Evolutionary conservation across 2,113 vertebrate genomes (phyloP).

Genomic region (Willisornis vidua): DNA sequence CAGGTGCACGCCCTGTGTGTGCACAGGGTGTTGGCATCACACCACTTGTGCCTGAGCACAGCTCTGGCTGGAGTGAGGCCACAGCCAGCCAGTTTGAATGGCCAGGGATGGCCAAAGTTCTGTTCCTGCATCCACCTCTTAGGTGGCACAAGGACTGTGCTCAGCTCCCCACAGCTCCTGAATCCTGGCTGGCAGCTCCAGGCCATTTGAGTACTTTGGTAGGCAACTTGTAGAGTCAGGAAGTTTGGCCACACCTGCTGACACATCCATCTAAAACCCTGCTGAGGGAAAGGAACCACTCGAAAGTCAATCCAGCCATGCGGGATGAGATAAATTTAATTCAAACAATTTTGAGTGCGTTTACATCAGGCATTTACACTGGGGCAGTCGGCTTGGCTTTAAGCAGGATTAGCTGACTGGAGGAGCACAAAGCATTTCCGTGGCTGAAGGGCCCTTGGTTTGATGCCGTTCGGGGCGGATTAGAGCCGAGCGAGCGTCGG

Average conservation of each 20-base stretch:
- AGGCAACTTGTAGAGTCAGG: neutral
- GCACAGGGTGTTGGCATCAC: neutral
- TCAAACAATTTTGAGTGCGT: slow-evolving; percentile 20
- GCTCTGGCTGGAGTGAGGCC: neutral
- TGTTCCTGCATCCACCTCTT: fast-evolving
- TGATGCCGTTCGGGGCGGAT: slow-evolving; percentile 14
- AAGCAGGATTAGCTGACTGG: slow-evolving; percentile 43
- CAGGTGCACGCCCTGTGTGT: neutral
- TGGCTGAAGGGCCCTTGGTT: slow-evolving; percentile 31
- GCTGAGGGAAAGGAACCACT: neutral
- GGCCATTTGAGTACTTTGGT: neutral
- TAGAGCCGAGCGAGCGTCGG: neutral
- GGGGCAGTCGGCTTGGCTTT: neutral
- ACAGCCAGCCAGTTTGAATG: neutral
- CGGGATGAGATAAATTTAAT: slow-evolving; percentile 18
- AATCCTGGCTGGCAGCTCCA: neutral
- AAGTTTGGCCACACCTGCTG: neutral
- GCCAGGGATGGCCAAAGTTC: neutral
- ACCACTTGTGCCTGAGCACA: neutral
- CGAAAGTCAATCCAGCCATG: slow-evolving; percentile 34
- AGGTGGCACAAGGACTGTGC: neutral
- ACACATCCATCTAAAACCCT: neutral
- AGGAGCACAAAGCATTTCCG: neutral
- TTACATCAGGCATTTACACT: neutral
- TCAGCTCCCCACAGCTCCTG: fast-evolving